Evolutionary conservation across 2,113 vertebrate genomes (phyloP), one percentile per base, ranked within the genome.

Genomic region (Jaculus jaculus): DNA sequence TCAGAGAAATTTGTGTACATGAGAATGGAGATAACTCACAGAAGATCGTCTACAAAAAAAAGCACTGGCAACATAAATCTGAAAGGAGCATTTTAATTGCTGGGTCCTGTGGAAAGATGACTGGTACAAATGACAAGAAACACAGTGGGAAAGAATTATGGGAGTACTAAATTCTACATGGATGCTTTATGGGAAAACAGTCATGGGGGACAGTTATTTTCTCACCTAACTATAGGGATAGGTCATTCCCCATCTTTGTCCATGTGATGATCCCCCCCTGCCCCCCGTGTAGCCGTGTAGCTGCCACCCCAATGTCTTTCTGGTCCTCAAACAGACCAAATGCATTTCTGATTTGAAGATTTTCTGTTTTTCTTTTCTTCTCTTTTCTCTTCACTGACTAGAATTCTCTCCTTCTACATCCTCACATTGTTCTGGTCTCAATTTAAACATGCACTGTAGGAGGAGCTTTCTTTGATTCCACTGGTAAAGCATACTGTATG

Each of bases 181-280:
- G 51, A 8, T 80, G n/a, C 54, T 89, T 60, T 30, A 0, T 20
- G 51, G 58, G 13, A 21, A 24, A 12, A 74, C 32, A 78, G 26
- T 0, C 26, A n/a, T 71, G 1, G 4, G 63, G 74, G 0, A 1
- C 13, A 6, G 39, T 28, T 7, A 18, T 34, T 66, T 79, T 23
- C 30, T 87, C 24, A 9, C 37, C 9, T 13, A 0, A 2, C 65
- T 58, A 5, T 0, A 37, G 72, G 74, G 17, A 4, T 2, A 32
- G 54, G 5, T 54, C 65, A 42, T 54, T 7, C 54, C 54, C 8
- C 6, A 54, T 54, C 54, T 54, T 7, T 15, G 54, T 54, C 54
- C 54, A 47, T 47, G 42, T 47, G 42, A 47, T 47, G 42, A 8
- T 47, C 5, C 42, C 8, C 8, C 42, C n/a, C n/a, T n/a, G n/a